phyloP scores from a whole-genome alignment of 2,113 vertebrate genomes.

The Hemibagrus wyckioides region DNA sequence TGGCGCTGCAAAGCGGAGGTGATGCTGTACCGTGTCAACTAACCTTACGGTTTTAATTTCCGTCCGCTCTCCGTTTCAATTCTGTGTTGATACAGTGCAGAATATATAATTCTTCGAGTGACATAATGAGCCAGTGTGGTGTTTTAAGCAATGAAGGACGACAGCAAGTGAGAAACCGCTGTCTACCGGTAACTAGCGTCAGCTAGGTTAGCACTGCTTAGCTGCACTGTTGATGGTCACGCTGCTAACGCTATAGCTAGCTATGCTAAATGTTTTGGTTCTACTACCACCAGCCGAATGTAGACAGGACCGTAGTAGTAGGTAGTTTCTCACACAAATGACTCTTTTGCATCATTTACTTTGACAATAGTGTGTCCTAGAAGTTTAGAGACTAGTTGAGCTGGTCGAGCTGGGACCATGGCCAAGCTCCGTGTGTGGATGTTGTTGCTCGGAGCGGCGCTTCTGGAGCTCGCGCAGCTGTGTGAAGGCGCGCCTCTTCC shows the following conservation, averaged over 20 bases:
- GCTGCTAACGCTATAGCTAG: constrained; percentile 33
- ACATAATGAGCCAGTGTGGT: constrained; percentile 48
- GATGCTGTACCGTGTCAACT: constrained; percentile 63
- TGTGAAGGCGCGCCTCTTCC: constrained; percentile 70
- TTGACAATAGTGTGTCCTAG: constrained; percentile 7
- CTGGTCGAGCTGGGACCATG: constrained; percentile 67
- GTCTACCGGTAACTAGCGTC: constrained; percentile 60
- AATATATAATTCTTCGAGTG: constrained; percentile 55
- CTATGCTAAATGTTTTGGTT: constrained; percentile 36
- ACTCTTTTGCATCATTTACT: constrained; percentile 16
- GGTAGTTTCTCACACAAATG: constrained; percentile 19
- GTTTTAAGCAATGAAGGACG: constrained; percentile 54
- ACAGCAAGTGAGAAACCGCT: constrained; percentile 38
- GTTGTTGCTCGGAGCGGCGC: constrained; percentile 64
- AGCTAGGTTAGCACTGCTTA: constrained; percentile 63
- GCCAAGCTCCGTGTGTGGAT: constrained; percentile 64
- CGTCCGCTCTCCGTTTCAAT: constrained; percentile 35
- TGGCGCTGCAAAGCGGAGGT: constrained; percentile 70
- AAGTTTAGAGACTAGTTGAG: constrained; percentile 24
- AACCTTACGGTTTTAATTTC: constrained; percentile 39
- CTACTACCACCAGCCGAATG: neutral
- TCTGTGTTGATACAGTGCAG: neutral
- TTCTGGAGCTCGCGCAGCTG: constrained; percentile 62
- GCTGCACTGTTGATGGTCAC: constrained; percentile 28
- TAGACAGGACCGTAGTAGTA: neutral